These are phyloP conservation scores for Syrphus vitripennis DNA, from an alignment of 2,888 invertebrate genomes.

Conservation along the genomic window DNA sequence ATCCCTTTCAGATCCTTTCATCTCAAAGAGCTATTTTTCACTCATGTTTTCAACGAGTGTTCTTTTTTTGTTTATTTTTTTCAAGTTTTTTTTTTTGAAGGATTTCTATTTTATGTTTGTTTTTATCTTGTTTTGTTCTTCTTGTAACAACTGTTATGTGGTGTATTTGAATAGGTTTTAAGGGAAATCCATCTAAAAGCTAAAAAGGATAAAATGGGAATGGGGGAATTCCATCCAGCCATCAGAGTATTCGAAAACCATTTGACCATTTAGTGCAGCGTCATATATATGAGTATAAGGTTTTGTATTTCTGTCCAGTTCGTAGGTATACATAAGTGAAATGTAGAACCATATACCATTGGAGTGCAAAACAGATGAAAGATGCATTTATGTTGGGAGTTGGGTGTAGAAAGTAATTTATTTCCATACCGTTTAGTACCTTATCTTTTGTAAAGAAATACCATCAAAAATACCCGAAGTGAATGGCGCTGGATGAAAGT, in stretches of 20 bases:
- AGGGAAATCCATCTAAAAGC: conserved; percentile 30
- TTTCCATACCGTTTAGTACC: conserved; percentile 34
- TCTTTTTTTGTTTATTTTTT: background rate
- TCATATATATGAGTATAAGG: background rate
- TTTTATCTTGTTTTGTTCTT: conserved; percentile 11
- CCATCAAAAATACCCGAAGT: conserved; percentile 8
- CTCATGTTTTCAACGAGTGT: conserved; percentile 18
- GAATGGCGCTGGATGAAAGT: background rate
- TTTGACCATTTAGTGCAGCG: conserved; percentile 29
- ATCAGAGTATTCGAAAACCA: conserved; percentile 35
- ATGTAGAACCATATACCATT: background rate
- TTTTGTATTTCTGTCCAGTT: background rate
- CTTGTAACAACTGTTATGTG: conserved; percentile 11
- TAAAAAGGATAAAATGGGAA: conserved; percentile 29
- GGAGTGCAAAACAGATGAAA: conserved; percentile 26
- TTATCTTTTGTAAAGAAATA: conserved; percentile 9
- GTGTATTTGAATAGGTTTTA: conserved; percentile 36
- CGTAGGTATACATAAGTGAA: too few species aligned
- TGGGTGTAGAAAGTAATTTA: conserved; percentile 24
- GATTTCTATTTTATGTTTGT: background rate
- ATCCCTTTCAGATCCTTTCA: conserved; percentile 20
- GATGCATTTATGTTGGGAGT: conserved; percentile 24
- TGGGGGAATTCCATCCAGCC: conserved; percentile 3
- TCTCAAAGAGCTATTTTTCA: conserved; percentile 30
- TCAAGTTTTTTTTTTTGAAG: background rate